Evolutionary conservation across 2,888 invertebrate genomes (phyloP).

Genomic region (Diplolepis rosae): DNA sequence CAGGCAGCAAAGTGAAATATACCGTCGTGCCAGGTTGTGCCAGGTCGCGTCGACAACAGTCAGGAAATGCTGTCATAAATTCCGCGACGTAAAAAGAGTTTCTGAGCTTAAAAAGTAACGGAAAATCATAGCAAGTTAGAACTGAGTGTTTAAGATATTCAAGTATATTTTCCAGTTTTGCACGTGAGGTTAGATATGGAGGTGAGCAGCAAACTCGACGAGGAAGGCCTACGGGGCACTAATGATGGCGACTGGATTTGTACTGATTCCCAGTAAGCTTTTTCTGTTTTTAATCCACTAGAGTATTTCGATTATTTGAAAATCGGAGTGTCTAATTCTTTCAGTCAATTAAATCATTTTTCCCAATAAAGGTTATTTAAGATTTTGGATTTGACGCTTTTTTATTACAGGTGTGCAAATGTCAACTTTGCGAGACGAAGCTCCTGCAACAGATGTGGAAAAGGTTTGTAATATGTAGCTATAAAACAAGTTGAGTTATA

Average conservation of each 20-base stretch:
- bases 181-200: constrained; percentile 58
- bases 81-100: neutral
- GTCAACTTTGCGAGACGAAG: constrained; percentile 94
- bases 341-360: neutral
- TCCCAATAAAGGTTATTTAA: neutral
- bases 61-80: neutral
- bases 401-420: constrained; percentile 84
- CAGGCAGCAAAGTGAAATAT: constrained; percentile 9
- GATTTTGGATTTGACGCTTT: constrained; percentile 22
- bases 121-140: neutral
- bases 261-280: constrained; percentile 68
- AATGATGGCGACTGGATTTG: constrained; percentile 72
- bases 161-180: neutral
- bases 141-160: neutral
- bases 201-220: constrained; percentile 64
- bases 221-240: constrained; percentile 64
- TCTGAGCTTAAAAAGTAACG: neutral
- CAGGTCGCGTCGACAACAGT: neutral
- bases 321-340: neutral
- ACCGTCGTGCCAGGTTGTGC: neutral
- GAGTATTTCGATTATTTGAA: constrained; percentile 28
- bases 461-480: constrained; percentile 74
- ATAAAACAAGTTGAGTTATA: constrained; percentile 40
- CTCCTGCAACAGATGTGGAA: constrained; percentile 94
- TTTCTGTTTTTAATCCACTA: constrained; percentile 1